Conservation (phyloP, 1,140 invertebrate species). For the Papilio helenus region DNA sequence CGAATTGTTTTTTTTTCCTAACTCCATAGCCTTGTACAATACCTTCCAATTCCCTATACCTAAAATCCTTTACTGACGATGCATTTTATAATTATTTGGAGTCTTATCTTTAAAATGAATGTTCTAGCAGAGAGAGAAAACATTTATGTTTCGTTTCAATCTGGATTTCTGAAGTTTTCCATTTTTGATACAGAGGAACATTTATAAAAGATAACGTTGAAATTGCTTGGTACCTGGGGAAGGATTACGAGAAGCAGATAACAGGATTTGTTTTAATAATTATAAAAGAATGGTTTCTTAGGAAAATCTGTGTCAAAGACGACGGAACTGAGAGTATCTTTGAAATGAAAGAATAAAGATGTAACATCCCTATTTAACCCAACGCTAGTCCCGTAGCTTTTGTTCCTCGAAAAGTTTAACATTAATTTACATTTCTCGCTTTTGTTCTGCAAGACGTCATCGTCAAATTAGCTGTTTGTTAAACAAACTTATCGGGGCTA, state of each 20-base stretch:
- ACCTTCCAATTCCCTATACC: neutral
- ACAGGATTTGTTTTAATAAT: constrained; percentile 68
- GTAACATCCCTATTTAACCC: constrained; percentile 53
- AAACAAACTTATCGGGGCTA: constrained; percentile 53
- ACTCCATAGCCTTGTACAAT: no score
- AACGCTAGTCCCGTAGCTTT: constrained; percentile 46
- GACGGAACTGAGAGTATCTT: neutral
- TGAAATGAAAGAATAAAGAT: constrained; percentile 43
- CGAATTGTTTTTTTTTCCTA: constrained; percentile 1
- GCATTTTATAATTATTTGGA: neutral
- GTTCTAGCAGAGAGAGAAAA: neutral
- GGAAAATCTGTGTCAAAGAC: constrained; percentile 41
- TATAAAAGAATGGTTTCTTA: constrained; percentile 69
- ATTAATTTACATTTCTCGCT: constrained; percentile 62
- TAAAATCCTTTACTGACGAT: neutral
- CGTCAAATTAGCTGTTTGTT: constrained; percentile 49
- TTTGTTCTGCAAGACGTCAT: constrained; percentile 53
- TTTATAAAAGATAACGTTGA: constrained; percentile 70
- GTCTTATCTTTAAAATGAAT: neutral
- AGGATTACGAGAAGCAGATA: constrained; percentile 67
- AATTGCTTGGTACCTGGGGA: constrained; percentile 68
- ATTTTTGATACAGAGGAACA: constrained; percentile 63
- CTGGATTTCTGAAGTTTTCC: constrained; percentile 51
- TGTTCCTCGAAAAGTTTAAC: constrained; percentile 58
- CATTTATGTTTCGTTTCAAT: neutral